Evolutionary conservation across 2,888 invertebrate genomes (phyloP).

Genomic region (Pristionchus maxplancki): DNA sequence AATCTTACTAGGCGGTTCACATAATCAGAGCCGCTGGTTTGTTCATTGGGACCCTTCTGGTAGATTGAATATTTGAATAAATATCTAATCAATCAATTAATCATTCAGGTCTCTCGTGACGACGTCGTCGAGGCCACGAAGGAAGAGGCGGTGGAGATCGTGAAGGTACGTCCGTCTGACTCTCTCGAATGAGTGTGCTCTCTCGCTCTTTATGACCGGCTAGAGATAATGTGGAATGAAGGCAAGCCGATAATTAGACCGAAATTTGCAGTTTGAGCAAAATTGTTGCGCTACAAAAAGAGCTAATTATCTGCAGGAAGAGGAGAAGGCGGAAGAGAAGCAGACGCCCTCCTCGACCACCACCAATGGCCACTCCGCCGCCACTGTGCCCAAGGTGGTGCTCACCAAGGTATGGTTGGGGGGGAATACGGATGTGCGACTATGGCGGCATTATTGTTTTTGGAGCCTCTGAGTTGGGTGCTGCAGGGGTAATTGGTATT

Average conservation of each 20-base stretch:
- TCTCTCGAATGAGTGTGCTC: too few species aligned
- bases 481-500: too few species aligned
- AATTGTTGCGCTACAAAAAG: too few species aligned
- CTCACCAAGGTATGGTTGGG: conserved; percentile 26
- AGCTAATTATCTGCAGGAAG: too few species aligned
- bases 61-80: too few species aligned
- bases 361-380: neutral
- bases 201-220: too few species aligned
- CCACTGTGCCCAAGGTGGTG: neutral
- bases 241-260: too few species aligned
- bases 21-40: neutral
- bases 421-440: neutral
- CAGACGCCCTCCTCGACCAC: neutral
- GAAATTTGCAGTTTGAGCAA: too few species aligned
- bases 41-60: too few species aligned
- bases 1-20: neutral
- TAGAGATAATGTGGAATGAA: too few species aligned
- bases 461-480: neutral
- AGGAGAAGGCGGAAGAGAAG: neutral
- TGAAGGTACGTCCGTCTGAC: too few species aligned
- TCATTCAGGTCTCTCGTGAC: conserved; percentile 21
- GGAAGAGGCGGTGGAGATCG: conserved; percentile 12
- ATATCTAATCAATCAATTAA: neutral
- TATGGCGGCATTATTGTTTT: neutral
- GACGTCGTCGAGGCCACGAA: conserved; percentile 45